These are phyloP conservation scores for Halocaridina rubra DNA, from an alignment of 2,888 invertebrate species.

Conservation along the genomic window DNA sequence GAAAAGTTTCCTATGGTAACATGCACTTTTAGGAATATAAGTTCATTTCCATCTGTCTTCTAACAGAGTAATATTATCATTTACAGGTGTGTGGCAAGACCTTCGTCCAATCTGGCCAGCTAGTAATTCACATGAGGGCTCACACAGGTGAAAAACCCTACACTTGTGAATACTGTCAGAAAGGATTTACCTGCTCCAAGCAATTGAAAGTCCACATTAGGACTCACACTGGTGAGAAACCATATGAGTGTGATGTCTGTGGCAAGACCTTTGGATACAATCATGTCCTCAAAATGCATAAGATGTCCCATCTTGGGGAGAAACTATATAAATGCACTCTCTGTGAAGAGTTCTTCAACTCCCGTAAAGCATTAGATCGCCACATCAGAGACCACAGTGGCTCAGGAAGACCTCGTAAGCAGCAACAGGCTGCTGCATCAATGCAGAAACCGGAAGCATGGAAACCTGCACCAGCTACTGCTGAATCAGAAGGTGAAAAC, in stretches of 20 bases:
- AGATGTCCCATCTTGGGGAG: constrained; percentile 90
- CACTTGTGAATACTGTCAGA: constrained; percentile 83
- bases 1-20: too few relatives aligned
- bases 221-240: constrained; percentile 91
- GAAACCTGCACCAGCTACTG: background rate
- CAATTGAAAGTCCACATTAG: constrained; percentile 91
- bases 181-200: constrained; percentile 92
- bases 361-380: constrained; percentile 89
- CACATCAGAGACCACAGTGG: constrained; percentile 84
- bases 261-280: constrained; percentile 92
- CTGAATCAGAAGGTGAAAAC: background rate
- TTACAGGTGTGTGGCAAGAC: constrained; percentile 80
- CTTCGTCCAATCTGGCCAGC: constrained; percentile 89
- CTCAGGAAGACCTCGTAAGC: background rate
- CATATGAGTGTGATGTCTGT: constrained; percentile 91
- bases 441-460: too few relatives aligned
- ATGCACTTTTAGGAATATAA: too few relatives aligned
- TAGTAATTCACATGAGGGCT: constrained; percentile 90
- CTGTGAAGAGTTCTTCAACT: constrained; percentile 90
- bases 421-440: background rate
- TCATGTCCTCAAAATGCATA: constrained; percentile 88
- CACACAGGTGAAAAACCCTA: constrained; percentile 82
- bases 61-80: too few relatives aligned
- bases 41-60: too few relatives aligned
- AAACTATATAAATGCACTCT: constrained; percentile 93